These are phyloP conservation scores for Cryptotermes secundus DNA, from an alignment of 1,140 invertebrate species.

Conservation along the genomic window DNA sequence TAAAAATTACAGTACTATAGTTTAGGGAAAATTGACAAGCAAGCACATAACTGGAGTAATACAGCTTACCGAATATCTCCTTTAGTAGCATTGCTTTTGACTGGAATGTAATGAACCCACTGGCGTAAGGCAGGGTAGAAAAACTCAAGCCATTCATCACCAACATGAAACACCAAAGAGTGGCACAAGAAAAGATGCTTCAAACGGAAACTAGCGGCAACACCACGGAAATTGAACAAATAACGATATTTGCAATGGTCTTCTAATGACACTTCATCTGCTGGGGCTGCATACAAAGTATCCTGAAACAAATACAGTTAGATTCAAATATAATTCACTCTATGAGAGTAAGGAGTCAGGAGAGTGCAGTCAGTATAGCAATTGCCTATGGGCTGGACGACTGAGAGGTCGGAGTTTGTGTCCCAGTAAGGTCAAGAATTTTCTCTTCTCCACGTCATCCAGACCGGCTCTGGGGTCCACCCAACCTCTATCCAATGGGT, in stretches of 20 bases:
- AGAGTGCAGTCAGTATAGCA: too few species aligned
- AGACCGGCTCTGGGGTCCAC: too few species aligned
- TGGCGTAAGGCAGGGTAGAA: conserved; percentile 90
- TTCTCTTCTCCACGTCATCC: too few species aligned
- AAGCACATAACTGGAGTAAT: background rate
- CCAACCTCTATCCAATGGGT: too few species aligned
- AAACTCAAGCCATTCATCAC: conserved; percentile 93
- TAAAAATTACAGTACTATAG: too few species aligned
- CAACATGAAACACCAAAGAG: conserved; percentile 95
- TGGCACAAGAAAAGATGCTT: conserved; percentile 94
- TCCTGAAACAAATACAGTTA: conserved; percentile 56
- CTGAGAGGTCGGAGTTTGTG: too few species aligned
- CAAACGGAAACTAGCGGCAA: conserved; percentile 95
- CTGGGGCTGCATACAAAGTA: conserved; percentile 79
- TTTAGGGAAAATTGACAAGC: too few species aligned
- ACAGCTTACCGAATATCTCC: conserved; percentile 59
- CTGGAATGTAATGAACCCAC: conserved; percentile 95
- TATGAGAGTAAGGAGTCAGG: too few species aligned
- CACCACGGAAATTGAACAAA: conserved; percentile 94
- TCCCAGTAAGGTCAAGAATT: too few species aligned
- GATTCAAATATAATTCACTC: background rate
- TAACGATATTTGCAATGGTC: conserved; percentile 93
- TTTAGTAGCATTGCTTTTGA: conserved; percentile 67
- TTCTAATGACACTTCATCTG: conserved; percentile 84
- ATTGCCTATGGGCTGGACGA: too few species aligned